Conservation (phyloP, 1,140 invertebrate species). For the Eurosta solidaginis region DNA sequence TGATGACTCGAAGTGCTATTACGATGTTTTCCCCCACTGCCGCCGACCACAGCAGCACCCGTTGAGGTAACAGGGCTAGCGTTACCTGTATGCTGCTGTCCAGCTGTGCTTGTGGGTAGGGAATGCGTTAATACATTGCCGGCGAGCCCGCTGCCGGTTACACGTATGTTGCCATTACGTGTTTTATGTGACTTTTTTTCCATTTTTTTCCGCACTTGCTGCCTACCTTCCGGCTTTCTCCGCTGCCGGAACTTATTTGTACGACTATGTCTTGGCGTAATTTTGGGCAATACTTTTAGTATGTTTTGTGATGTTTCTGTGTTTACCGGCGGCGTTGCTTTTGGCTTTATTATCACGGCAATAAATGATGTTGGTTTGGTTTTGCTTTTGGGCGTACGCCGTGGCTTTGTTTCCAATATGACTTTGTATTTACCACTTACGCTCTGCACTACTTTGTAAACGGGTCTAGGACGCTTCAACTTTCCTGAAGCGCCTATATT, state of each 20-base stretch:
- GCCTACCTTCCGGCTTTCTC: neutral
- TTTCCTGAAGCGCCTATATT: neutral
- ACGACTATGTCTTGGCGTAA: neutral
- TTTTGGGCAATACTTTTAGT: neutral
- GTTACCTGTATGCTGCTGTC: neutral
- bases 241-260: neutral
- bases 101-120: neutral
- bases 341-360: too few relatives aligned
- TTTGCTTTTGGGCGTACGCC: neutral
- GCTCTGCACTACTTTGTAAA: neutral
- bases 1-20: neutral
- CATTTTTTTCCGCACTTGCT: slow-evolving; percentile 2
- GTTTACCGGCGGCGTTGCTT: too few relatives aligned
- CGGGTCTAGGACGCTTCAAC: neutral
- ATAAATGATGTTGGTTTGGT: neutral
- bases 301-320: neutral
- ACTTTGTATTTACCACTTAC: neutral
- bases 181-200: slow-evolving; percentile 4
- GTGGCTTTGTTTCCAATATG: neutral
- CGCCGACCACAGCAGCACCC: neutral
- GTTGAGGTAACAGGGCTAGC: neutral
- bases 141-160: neutral
- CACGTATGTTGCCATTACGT: neutral
- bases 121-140: neutral
- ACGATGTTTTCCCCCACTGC: neutral